These are phyloP conservation scores for Gambusia affinis DNA, from an alignment of 2,113 vertebrate species.

Conservation along the genomic window DNA sequence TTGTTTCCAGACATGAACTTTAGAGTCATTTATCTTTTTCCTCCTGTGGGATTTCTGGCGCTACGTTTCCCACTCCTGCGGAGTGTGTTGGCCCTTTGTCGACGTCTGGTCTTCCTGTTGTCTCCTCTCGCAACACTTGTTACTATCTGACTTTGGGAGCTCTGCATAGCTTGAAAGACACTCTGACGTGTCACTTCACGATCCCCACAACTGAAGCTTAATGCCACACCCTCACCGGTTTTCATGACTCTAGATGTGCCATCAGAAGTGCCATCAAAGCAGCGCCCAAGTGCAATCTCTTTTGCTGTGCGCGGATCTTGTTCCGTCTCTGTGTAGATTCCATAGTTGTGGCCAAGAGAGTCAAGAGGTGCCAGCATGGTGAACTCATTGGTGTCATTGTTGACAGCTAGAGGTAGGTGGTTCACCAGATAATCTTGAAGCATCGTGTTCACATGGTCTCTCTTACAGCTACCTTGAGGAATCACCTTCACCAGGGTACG, in stretches of 20 bases:
- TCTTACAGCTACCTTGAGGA: slow-evolving; percentile 91
- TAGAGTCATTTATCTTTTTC: slow-evolving; percentile 51
- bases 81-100: slow-evolving; percentile 69
- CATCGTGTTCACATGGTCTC: slow-evolving; percentile 88
- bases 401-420: slow-evolving; percentile 92
- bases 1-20: slow-evolving; percentile 6
- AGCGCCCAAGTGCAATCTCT: slow-evolving; percentile 94
- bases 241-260: slow-evolving; percentile 94
- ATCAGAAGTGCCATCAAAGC: slow-evolving; percentile 94
- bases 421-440: slow-evolving; percentile 97
- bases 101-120: slow-evolving; percentile 65
- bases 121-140: slow-evolving; percentile 64
- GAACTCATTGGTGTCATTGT: slow-evolving; percentile 95
- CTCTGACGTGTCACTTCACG: slow-evolving; percentile 83
- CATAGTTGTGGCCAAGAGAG: slow-evolving; percentile 95
- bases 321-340: slow-evolving; percentile 97
- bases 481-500: slow-evolving; percentile 92
- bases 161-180: slow-evolving; percentile 87
- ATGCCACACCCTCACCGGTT: slow-evolving; percentile 85
- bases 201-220: slow-evolving; percentile 90
- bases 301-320: slow-evolving; percentile 94
- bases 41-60: slow-evolving; percentile 62
- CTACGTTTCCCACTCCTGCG: slow-evolving; percentile 72
- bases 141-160: slow-evolving; percentile 61
- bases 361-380: slow-evolving; percentile 97